Evolutionary conservation across 2,797 vertebrate species (phyloP), one percentile per base, ranked within the genome.

Genomic region (Potorous gilbertii): DNA sequence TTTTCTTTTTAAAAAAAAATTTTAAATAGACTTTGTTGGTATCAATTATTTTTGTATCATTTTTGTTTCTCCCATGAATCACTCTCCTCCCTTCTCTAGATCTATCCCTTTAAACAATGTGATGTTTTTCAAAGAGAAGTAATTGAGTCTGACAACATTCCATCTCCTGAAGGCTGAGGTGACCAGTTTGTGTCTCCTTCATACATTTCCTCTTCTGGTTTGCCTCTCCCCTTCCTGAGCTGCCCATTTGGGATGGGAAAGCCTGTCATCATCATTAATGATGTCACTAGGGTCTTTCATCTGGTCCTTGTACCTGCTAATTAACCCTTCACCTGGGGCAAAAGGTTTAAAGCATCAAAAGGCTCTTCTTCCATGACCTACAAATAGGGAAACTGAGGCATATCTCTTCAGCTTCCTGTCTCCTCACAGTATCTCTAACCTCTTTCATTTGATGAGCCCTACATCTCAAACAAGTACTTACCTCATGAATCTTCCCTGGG

Each of bases 401-500:
- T 40, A 50, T 50, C 74, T 87, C 21, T 40, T 81, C 24, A 81
- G 74, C 40, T 81, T 90, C 31, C 54, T 55, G 90, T 90, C 90
- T 90, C 54, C 90, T 54, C 28, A 8, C 13, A 55, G 54, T 90
- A 29, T 87, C 74, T 90, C 14, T 18, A 55, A 31, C 8, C 56
- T 56, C 74, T 87, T 56, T 90, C 90, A 57, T 57, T 56, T 55
- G 40, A 21, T 50, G 29, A 56, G 46, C 18, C 6, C 24, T 62
- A 27, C 31, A 54, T 92, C 40, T 18, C 59, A 56, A 56, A 62
- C 59, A 34, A n/a, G 90, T 18, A 55, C 54, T 90, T 31, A 90
- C 50, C 90, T 90, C 90, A 54, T 90, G 74, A 27, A 46, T 46
- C 90, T n/a, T 90, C 29, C 89, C 90, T 90, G 90, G 90, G 90